Evolutionary conservation across 37 sponge, comb jelly and placozoan species (phyloP), one percentile per base, ranked within the genome.

Genomic region (Geodia barretti): DNA sequence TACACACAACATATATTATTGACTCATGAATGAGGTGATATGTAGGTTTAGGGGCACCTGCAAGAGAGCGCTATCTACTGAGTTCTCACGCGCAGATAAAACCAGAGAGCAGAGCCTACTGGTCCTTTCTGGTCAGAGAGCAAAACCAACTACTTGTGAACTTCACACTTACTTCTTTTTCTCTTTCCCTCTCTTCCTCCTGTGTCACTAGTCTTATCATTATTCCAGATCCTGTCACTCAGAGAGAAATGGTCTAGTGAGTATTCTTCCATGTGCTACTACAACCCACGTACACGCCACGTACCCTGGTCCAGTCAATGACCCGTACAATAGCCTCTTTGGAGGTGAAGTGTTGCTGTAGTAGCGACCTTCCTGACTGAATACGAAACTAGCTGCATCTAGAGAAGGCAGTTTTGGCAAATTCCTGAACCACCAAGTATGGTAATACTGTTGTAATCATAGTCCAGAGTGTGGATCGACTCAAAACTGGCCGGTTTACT

Each of bases 241-340:
- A n/a, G n/a, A n/a, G n/a, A n/a, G n/a, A n/a, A n/a, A n/a, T n/a
- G n/a, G n/a, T n/a, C n/a, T n/a, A n/a, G n/a, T n/a, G n/a, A n/a
- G n/a, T n/a, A n/a, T n/a, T n/a, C n/a, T n/a, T n/a, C n/a, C n/a
- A n/a, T n/a, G n/a, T n/a, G n/a, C n/a, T n/a, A n/a, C n/a, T 29
- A 68, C 2, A 1, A n/a, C 29, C 31, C 35, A 29, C 19, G 8
- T 24, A 24, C 66, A 24, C 17, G 28, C 1, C 3, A 2, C 30
- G 35, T 75, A n/a, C n/a, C n/a, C n/a, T n/a, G n/a, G n/a, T 30
- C 75, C 75, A 21, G 75, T 31, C 35, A 75, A 75, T 8, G 75
- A 60, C 3, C 34, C 75, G 32, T 75, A 75, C 35, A 75, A 14
- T 3, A 32, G 2, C n/a, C n/a, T n/a, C 36, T 29, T 2, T 60